Base-by-base conservation (phyloP, 2,888 invertebrate genomes). In the Sminthurinus aureus region DNA sequence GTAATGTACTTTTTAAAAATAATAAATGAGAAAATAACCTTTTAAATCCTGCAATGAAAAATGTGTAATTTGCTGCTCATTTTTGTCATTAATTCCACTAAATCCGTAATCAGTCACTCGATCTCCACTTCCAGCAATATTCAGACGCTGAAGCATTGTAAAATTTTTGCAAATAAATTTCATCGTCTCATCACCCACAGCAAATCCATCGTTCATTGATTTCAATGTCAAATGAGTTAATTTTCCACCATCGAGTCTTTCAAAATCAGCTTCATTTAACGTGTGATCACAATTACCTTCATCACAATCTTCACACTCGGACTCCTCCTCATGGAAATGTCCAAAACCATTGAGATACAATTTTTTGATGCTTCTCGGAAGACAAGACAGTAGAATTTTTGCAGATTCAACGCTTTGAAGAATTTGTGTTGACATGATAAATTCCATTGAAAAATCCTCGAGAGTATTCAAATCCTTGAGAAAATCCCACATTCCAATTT, bases 401-500 rank as follows among this genome's bases (percentile, higher is more conserved):
- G 9, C 4, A 22, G 71, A 22, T 8, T 71, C 71, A 9, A 22
- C 11, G 24, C 24, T 71, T 20, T 3, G 71, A 22, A 6, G 3
- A 22, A 22, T 22, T 22, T 20, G 71, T 20, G 11, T n/a, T 9
- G 71, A 71, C 6, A 20, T 6, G 20, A 11, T 6, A 71, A 71
- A 71, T 6, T 71, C 71, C 6, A 71, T 6, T 71, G 20, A 24
- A 71, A 71, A 11, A 22, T 71, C 71, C 24, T 71, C 71, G 6
- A 71, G 24, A 9, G 2, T 22, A 12, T 71, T n/a, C 24, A 71
- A 71, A 9, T 71, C 13, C 8, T 13, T 12, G 3, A 71, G 13
- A 20, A 71, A 71, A 71, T 71, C 24, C 71, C 71, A 71, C 71
- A 71, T 71, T 8, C 24, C n/a, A n/a, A n/a, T n/a, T n/a, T n/a